phyloP scores from a whole-genome alignment of 2,797 vertebrate species.

The Scolopax bukidnonensis region DNA sequence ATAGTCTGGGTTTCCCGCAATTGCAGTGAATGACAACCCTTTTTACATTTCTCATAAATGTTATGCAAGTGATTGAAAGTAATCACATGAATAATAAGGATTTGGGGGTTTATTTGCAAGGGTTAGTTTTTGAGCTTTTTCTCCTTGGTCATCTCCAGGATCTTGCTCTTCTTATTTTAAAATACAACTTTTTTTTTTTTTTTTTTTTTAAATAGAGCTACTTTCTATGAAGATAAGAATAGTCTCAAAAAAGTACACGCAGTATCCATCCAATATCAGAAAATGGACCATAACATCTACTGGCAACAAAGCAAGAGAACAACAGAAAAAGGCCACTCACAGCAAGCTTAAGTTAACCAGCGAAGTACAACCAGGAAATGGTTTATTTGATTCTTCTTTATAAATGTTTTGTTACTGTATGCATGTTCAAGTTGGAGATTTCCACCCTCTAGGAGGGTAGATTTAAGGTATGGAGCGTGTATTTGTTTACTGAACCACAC shows the following conservation, averaged over 20 bases:
- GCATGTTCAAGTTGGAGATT: background rate
- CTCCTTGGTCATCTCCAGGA: background rate
- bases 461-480: background rate
- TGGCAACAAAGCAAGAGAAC: background rate
- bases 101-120: background rate
- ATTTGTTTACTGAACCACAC: background rate
- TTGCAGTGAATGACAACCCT: background rate
- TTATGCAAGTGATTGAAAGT: background rate
- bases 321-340: background rate
- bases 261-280: background rate
- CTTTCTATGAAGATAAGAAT: background rate
- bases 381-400: background rate
- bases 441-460: background rate
- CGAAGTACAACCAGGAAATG: background rate
- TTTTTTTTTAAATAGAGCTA: background rate
- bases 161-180: background rate
- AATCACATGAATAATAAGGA: background rate
- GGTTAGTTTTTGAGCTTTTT: background rate
- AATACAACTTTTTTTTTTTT: background rate
- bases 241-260: background rate
- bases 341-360: background rate
- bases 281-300: background rate
- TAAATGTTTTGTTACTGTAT: background rate
- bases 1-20: background rate
- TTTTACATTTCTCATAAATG: background rate